phyloP scores from a whole-genome alignment of 2,797 vertebrate genomes.

The Acanthopagrus latus region DNA sequence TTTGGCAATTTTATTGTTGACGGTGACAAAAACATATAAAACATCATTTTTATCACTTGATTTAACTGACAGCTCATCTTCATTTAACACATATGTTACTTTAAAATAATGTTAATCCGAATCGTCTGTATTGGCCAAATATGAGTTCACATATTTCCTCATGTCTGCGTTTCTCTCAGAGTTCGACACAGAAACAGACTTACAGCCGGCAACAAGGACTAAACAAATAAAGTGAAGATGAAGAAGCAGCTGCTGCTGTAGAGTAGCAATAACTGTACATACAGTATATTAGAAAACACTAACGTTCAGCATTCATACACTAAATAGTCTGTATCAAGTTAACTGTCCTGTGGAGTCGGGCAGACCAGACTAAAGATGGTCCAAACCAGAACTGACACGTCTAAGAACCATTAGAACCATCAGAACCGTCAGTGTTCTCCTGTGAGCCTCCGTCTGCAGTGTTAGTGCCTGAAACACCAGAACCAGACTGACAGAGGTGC shows the following conservation, averaged over 20 bases:
- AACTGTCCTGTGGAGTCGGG: no score
- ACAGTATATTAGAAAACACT: no score
- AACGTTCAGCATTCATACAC: no score
- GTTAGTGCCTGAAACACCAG: conserved; percentile 2
- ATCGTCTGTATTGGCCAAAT: no score
- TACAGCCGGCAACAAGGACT: no score
- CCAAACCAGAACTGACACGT: not conserved
- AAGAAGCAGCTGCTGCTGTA: no score
- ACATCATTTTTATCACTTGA: not conserved
- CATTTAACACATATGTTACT: not conserved
- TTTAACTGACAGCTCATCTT: not conserved
- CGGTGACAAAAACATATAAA: not conserved
- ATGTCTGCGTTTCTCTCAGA: no score
- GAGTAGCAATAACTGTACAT: no score
- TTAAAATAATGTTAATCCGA: not conserved
- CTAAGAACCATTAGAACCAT: not conserved
- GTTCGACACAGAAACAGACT: no score
- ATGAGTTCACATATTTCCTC: no score
- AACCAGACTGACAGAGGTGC: not conserved
- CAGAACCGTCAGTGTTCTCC: not conserved
- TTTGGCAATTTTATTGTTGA: not conserved
- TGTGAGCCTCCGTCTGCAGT: not conserved
- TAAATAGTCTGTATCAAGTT: no score
- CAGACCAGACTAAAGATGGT: not conserved
- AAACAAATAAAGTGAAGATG: no score